Percentiles rank a stretch among this genome's conserved stretches.
phyloP scores from a whole-genome alignment of 92 coral and sea anemone genomes.

The Virgularia gustaviana region DNA sequence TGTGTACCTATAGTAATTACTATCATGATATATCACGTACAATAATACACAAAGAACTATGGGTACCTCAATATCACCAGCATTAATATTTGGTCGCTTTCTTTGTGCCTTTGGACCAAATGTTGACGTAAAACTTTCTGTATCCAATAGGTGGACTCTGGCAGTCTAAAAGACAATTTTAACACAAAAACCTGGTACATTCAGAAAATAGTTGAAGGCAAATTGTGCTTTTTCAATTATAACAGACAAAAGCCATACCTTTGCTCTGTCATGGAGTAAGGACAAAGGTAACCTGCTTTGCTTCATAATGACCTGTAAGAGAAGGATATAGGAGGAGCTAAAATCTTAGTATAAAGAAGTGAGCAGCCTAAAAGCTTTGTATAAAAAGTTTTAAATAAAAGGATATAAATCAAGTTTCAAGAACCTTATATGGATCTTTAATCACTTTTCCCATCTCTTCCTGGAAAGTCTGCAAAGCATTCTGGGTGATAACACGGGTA shows the following conservation, averaged over 20 bases:
- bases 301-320: constrained; percentile 77
- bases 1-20: too few species aligned
- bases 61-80: constrained; percentile 76
- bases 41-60: background rate
- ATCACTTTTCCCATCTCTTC: constrained; percentile 91
- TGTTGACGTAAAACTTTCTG: constrained; percentile 82
- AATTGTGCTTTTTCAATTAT: background rate
- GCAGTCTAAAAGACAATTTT: constrained; percentile 57
- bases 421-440: constrained; percentile 90
- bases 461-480: constrained; percentile 90
- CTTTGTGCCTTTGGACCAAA: constrained; percentile 97
- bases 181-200: background rate
- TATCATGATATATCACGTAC: too few species aligned
- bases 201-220: background rate
- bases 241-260: constrained; percentile 41
- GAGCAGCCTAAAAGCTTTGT: background rate
- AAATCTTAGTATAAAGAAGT: too few species aligned
- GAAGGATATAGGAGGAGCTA: too few species aligned
- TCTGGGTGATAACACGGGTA: constrained; percentile 86
- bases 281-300: constrained; percentile 84
- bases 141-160: constrained; percentile 85
- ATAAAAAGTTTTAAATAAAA: background rate
- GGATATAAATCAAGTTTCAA: background rate
- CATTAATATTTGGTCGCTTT: constrained; percentile 76
- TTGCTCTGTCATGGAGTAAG: constrained; percentile 77